Conservation (phyloP, 2,888 invertebrate species). For the Apamea anceps region DNA sequence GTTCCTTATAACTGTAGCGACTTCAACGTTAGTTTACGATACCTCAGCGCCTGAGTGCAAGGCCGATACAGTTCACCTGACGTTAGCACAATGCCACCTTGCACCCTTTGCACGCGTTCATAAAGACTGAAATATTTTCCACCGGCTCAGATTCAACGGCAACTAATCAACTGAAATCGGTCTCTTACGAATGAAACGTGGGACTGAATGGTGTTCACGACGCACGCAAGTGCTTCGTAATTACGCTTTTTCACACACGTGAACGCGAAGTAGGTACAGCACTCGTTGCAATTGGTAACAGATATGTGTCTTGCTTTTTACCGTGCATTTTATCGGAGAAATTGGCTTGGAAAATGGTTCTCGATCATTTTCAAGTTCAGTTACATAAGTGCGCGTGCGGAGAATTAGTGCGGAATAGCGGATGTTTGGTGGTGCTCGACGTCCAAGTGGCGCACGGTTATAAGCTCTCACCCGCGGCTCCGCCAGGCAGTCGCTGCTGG, state of each 20-base stretch:
- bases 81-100: conserved; percentile 70
- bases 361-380: conserved; percentile 90
- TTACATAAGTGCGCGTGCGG: conserved; percentile 90
- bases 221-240: conserved; percentile 81
- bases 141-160: conserved; percentile 60
- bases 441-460: conserved; percentile 88
- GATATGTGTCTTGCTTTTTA: conserved; percentile 87
- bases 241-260: conserved; percentile 80
- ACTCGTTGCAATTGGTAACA: conserved; percentile 79
- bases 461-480: conserved; percentile 86
- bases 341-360: conserved; percentile 90
- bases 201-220: conserved; percentile 77
- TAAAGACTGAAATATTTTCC: conserved; percentile 75
- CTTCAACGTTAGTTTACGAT: conserved; percentile 66
- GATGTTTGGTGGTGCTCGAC: conserved; percentile 89
- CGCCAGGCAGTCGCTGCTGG: conserved; percentile 86
- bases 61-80: conserved; percentile 67
- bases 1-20: conserved; percentile 76
- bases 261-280: conserved; percentile 70
- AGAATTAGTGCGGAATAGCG: conserved; percentile 91
- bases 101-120: conserved; percentile 74
- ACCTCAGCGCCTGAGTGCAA: conserved; percentile 70
- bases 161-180: conserved; percentile 76
- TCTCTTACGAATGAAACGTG: conserved; percentile 82
- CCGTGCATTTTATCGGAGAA: conserved; percentile 90